Percentiles rank a stretch among this genome's conserved stretches.
Conservation (phyloP, 1,140 invertebrate genomes). For the Zaprionus davidi region DNA sequence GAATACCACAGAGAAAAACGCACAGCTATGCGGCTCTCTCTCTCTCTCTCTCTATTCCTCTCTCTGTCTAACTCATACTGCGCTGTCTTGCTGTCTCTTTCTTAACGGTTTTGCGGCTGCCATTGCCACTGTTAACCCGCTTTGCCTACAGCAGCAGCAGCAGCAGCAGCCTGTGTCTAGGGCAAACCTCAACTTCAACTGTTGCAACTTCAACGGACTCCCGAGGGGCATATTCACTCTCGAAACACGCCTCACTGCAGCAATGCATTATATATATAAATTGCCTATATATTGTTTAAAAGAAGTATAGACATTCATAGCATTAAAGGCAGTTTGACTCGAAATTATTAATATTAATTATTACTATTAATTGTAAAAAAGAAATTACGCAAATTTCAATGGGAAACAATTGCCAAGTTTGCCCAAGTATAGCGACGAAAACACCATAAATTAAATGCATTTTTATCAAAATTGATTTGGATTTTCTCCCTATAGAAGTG, state of each 20-base stretch:
- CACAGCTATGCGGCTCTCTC: conserved; percentile 45
- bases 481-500: too few species aligned
- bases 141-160: neutral
- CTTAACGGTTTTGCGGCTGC: neutral
- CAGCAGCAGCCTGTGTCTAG: conserved; percentile 27
- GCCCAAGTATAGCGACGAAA: too few species aligned
- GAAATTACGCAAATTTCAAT: too few species aligned
- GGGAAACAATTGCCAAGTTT: too few species aligned
- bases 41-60: neutral
- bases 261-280: too few species aligned
- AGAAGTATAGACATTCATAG: too few species aligned
- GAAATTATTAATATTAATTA: too few species aligned
- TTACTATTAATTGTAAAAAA: too few species aligned
- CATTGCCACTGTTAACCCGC: conserved; percentile 6
- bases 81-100: neutral
- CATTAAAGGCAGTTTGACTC: too few species aligned
- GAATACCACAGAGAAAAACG: conserved; percentile 56
- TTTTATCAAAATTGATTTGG: too few species aligned
- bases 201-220: neutral
- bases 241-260: neutral
- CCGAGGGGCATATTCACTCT: conserved; percentile 14
- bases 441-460: too few species aligned
- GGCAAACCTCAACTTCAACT: conserved; percentile 3
- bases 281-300: too few species aligned
- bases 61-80: conserved; percentile 13